Percentiles rank a stretch among this genome's conserved stretches.
phyloP scores from a whole-genome alignment of 1,140 invertebrate genomes.

The Lepidotrigona ventralis region DNA sequence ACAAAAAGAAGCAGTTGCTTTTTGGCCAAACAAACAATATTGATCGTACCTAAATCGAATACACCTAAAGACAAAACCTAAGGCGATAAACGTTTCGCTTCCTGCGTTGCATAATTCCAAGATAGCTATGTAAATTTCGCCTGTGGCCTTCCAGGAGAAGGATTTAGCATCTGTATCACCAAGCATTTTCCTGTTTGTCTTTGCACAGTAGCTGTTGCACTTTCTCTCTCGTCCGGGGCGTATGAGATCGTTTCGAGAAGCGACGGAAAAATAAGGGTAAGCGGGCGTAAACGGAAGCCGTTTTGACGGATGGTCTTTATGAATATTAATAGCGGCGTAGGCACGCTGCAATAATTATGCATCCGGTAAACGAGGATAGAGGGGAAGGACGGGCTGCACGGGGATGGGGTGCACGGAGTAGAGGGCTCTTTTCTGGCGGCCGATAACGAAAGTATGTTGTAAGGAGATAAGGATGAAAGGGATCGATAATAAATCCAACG shows the following conservation, averaged over 20 bases:
- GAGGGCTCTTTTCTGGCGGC: conserved; percentile 5
- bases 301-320: conserved; percentile 63
- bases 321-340: conserved; percentile 60
- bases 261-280: neutral
- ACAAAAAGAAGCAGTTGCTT: too few species aligned
- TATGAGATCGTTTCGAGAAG: conserved; percentile 16
- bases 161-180: neutral
- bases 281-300: conserved; percentile 4
- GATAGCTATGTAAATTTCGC: neutral
- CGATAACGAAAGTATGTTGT: conserved; percentile 54
- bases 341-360: conserved; percentile 62
- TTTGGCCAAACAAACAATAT: too few species aligned
- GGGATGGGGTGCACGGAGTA: neutral
- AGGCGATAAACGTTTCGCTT: too few species aligned
- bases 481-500: conserved; percentile 61
- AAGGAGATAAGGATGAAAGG: conserved; percentile 50
- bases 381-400: neutral
- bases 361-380: conserved; percentile 17
- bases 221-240: neutral
- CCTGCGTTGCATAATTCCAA: too few species aligned
- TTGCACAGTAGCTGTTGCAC: neutral
- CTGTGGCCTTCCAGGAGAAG: too few species aligned
- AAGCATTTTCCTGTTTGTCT: neutral
- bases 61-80: too few species aligned
- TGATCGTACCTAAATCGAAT: too few species aligned